Evolutionary conservation across 2,888 invertebrate species (phyloP), one percentile per base, ranked within the genome.

Genomic region (Leucophenga montana): DNA sequence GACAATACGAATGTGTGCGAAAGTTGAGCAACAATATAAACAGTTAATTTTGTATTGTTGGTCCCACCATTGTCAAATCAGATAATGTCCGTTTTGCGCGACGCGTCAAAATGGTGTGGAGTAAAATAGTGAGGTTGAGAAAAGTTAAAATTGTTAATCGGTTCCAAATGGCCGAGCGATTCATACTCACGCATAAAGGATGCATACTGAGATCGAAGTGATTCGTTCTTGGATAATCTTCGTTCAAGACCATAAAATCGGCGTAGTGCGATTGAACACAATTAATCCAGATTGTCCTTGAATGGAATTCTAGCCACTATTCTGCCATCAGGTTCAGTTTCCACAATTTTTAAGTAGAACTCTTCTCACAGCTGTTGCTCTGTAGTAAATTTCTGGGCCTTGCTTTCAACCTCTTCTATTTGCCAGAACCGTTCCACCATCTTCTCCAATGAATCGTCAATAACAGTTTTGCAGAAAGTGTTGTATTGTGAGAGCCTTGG

Each of bases 21-120:
- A 68, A 68, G 9, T 53, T 62, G 18, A 68, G 64, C 18, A 68
- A 31, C 39, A 56, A 64, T 18, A 53, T 53, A 44, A 53, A 64
- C n/a, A 68, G 57, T 48, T 68, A 56, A 14, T 56, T 33, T 56
- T 68, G 68, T 27, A 64, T 68, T 9, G 68, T 68, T 1, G 57
- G 64, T 27, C 64, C 68, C 20, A 68, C 64, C 56, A 68, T 68
- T 27, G 70, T 48, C 11, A 48, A 48, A 48, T 48, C 48, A 48
- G 13, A n/a, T 14, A 57, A 31, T n/a, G 31, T 31, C 22, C 16
- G 48, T 48, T 48, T 48, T 48, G 13, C 16, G 11, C 3, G 48
- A 48, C 16, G 48, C 48, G 13, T 48, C 48, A 16, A 48, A 48
- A 48, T 57, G 57, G 18, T 57, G 57, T 27, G 57, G 57, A 16